Percentiles rank a stretch among this genome's conserved stretches.
phyloP scores from a whole-genome alignment of 1,140 invertebrate genomes.

The Rhizoglyphus robini region DNA sequence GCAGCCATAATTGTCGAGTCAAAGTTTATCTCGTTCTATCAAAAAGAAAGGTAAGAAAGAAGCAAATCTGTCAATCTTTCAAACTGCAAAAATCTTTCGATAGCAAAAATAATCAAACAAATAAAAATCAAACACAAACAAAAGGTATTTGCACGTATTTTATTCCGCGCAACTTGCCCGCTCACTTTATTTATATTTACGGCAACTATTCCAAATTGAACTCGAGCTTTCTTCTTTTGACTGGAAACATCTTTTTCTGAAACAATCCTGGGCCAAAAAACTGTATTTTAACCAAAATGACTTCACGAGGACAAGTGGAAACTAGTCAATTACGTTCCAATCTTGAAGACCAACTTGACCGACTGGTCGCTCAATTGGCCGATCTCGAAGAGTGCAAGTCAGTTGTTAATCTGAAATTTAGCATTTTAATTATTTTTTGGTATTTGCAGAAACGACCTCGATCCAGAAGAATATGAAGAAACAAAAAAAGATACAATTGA shows the following conservation, averaged over 20 bases:
- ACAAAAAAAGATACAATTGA: slow-evolving; percentile 56
- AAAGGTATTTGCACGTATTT: too few species aligned
- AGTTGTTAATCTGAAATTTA: slow-evolving; percentile 18
- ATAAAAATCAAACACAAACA: too few species aligned
- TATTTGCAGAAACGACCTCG: slow-evolving; percentile 45
- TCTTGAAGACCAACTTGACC: slow-evolving; percentile 54
- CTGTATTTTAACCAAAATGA: slow-evolving; percentile 19
- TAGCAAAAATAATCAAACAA: too few species aligned
- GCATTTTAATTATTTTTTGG: slow-evolving; percentile 25
- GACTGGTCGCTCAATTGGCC: slow-evolving; percentile 52
- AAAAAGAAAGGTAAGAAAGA: too few species aligned
- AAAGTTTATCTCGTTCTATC: too few species aligned
- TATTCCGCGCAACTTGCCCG: too few species aligned
- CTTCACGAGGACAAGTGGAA: slow-evolving; percentile 35
- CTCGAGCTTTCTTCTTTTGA: too few species aligned
- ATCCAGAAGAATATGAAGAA: slow-evolving; percentile 52
- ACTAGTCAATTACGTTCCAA: slow-evolving; percentile 51
- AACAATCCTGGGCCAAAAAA: background rate
- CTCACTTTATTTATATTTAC: background rate
- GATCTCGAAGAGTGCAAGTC: slow-evolving; percentile 60
- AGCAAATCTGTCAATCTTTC: too few species aligned
- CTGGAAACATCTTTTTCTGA: background rate
- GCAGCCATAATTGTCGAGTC: too few species aligned
- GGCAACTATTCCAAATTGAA: background rate
- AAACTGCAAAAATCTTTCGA: too few species aligned